Evolutionary conservation across 2,797 vertebrate genomes (phyloP).

Genomic region (Esox masquinongy): DNA sequence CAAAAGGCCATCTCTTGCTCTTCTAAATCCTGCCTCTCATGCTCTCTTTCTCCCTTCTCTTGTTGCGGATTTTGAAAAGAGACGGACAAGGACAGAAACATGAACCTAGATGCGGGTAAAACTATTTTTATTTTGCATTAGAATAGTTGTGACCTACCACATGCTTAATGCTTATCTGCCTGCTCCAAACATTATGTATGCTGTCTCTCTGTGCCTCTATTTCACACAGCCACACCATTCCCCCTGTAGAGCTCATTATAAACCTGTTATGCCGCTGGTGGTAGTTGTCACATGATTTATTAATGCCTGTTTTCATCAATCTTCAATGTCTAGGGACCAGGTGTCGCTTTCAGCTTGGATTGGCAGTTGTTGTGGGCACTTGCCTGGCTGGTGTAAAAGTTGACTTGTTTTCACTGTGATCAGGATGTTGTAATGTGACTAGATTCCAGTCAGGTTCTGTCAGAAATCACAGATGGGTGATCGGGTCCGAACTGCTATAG

Average conservation of each 20-base stretch:
- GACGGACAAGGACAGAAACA: constrained; percentile 67
- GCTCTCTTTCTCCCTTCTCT: constrained; percentile 52
- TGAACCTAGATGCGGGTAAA: constrained; percentile 75
- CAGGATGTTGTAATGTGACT: neutral
- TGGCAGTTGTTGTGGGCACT: constrained; percentile 27
- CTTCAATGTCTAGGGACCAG: constrained; percentile 56
- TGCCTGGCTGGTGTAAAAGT: constrained; percentile 10
- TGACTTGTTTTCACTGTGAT: neutral
- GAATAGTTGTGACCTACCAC: constrained; percentile 11
- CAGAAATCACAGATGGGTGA: neutral
- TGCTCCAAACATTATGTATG: neutral
- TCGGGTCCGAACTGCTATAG: neutral
- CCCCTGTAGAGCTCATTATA: constrained; percentile 41
- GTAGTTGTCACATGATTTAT: constrained; percentile 64
- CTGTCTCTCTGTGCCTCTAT: neutral
- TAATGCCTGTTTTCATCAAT: constrained; percentile 57
- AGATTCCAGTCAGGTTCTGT: neutral
- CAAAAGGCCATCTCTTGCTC: constrained; percentile 33
- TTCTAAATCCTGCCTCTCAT: constrained; percentile 37
- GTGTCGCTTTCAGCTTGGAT: constrained; percentile 29
- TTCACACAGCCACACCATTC: constrained; percentile 19
- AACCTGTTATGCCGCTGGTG: constrained; percentile 43
- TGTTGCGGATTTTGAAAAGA: constrained; percentile 64
- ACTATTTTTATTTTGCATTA: constrained; percentile 27
- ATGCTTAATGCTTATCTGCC: neutral